A percentile compares a stretch with the other conserved stretches of the same genome.
Conservation (phyloP, 2,797 vertebrate genomes). For the Lateolabrax maculatus region DNA sequence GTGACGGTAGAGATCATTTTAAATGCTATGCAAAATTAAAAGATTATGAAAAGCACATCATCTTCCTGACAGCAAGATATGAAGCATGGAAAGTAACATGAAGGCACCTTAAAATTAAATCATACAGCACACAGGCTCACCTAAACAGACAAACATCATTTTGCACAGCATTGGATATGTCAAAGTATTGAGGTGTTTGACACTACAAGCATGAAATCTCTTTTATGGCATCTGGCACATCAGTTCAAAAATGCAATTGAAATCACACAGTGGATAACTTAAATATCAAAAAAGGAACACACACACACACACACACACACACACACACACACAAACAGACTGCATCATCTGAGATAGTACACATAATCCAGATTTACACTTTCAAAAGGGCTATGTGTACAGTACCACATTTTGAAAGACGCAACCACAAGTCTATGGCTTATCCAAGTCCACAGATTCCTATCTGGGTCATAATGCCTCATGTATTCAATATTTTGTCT, state of each 20-base stretch:
- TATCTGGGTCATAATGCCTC: constrained; percentile 6
- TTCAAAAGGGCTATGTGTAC: constrained; percentile 23
- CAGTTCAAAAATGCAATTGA: constrained; percentile 36
- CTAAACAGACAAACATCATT: constrained; percentile 31
- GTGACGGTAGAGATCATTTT: constrained; percentile 32
- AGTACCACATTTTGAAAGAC: constrained; percentile 37
- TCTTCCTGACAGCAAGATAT: constrained; percentile 41
- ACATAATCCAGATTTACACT: constrained; percentile 39
- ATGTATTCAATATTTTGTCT: constrained; percentile 3
- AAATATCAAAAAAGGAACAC: constrained; percentile 53
- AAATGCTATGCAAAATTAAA: constrained; percentile 33
- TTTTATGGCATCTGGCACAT: constrained; percentile 56
- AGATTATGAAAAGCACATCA: constrained; percentile 28
- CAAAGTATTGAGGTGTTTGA: constrained; percentile 43
- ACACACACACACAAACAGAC: neutral
- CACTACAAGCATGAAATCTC: constrained; percentile 41
- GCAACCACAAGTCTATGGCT: constrained; percentile 42
- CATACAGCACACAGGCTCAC: constrained; percentile 19
- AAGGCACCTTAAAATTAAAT: constrained; percentile 42
- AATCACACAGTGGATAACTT: constrained; percentile 66
- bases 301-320: neutral
- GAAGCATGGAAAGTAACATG: constrained; percentile 37
- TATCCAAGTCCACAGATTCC: constrained; percentile 17
- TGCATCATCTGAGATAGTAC: constrained; percentile 28
- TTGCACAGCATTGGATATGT: constrained; percentile 38